A percentile compares a stretch with the other conserved stretches of the same genome.
These are phyloP conservation scores for Tachysurus vachellii DNA, from an alignment of 2,113 vertebrate genomes.

Conservation along the genomic window DNA sequence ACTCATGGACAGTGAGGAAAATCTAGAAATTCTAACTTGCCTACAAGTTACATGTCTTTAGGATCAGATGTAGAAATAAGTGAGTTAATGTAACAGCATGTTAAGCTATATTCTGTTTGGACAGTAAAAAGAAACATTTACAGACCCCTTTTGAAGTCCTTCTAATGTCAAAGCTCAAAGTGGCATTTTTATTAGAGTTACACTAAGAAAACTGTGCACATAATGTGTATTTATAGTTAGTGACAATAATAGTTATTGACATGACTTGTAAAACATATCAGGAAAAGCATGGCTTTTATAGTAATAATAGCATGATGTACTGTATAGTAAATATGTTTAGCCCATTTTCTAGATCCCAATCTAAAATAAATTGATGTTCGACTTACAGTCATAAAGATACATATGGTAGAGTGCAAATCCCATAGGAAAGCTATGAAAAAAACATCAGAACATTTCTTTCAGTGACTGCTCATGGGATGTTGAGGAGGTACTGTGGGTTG, in stretches of 20 bases:
- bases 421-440: neutral
- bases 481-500: neutral
- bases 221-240: neutral
- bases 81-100: neutral
- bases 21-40: neutral
- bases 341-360: neutral
- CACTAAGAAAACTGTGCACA: neutral
- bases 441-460: neutral
- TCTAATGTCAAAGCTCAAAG: slow-evolving; percentile 25
- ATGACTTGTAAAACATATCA: neutral
- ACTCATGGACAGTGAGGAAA: too few relatives aligned
- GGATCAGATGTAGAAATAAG: neutral
- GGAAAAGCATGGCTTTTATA: neutral
- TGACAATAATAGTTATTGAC: neutral
- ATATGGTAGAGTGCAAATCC: neutral
- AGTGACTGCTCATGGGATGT: neutral
- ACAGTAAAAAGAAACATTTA: slow-evolving; percentile 10
- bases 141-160: neutral
- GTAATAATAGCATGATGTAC: neutral
- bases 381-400: neutral
- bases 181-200: neutral
- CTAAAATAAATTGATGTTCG: neutral
- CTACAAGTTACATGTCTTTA: neutral
- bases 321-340: neutral
- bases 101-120: neutral